A percentile compares a stretch with the other conserved stretches of the same genome.
These are phyloP conservation scores for Sphenodon punctatus DNA, from an alignment of 2,797 vertebrate genomes.

Conservation along the genomic window DNA sequence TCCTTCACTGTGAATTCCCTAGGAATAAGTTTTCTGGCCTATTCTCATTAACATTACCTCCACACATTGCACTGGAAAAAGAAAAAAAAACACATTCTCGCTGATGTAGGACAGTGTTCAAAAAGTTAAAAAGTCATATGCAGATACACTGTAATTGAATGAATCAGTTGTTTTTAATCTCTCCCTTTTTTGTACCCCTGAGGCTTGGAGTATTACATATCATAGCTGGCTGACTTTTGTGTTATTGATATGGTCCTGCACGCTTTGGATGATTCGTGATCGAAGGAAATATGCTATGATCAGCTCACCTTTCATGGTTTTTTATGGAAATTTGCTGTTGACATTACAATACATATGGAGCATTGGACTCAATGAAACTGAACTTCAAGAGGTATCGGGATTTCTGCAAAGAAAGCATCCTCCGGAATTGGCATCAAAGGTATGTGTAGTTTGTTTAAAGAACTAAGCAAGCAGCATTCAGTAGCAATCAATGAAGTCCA, in stretches of 20 bases:
- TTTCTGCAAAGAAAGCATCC: slow-evolving; percentile 83
- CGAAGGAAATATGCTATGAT: slow-evolving; percentile 94
- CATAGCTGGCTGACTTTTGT: slow-evolving; percentile 97
- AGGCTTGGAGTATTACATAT: slow-evolving; percentile 98
- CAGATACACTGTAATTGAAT: background rate
- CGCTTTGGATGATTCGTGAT: slow-evolving; percentile 94
- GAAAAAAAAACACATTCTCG: too few relatives aligned
- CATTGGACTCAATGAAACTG: slow-evolving; percentile 76
- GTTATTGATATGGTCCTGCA: slow-evolving; percentile 94
- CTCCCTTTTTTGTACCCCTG: background rate
- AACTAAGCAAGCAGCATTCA: background rate
- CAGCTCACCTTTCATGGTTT: slow-evolving; percentile 95
- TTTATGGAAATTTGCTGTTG: slow-evolving; percentile 90
- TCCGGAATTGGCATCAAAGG: slow-evolving; percentile 90
- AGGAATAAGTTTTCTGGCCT: background rate
- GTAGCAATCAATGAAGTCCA: background rate
- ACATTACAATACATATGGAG: slow-evolving; percentile 94
- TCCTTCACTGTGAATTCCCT: background rate
- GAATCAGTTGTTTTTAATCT: background rate
- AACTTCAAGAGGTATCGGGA: slow-evolving; percentile 76
- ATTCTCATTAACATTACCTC: background rate
- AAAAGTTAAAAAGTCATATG: background rate
- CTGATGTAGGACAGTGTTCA: background rate
- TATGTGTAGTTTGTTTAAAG: slow-evolving; percentile 56
- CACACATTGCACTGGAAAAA: background rate